These are phyloP conservation scores for Netelia melanura DNA, from an alignment of 2,888 invertebrate species.

Conservation along the genomic window DNA sequence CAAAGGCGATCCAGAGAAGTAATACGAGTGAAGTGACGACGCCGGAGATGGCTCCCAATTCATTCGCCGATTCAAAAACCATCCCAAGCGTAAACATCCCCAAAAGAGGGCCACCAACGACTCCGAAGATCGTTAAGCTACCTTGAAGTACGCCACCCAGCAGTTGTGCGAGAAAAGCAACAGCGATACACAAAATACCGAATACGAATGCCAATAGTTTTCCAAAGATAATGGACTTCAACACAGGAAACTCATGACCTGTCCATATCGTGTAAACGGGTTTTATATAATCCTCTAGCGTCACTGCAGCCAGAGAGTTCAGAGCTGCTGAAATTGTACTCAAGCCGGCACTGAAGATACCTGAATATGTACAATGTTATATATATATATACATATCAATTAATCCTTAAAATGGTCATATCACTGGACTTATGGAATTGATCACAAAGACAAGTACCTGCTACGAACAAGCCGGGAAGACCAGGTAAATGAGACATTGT, in stretches of 20 bases:
- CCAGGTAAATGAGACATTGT: conserved; percentile 91
- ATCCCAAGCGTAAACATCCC: conserved; percentile 95
- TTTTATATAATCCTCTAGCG: conserved; percentile 94
- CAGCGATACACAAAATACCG: conserved; percentile 91
- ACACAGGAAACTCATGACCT: conserved; percentile 73
- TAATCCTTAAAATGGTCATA: too few relatives aligned
- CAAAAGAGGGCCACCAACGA: conserved; percentile 94
- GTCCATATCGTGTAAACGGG: conserved; percentile 74
- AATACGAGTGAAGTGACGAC: conserved; percentile 88
- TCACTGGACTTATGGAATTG: too few relatives aligned
- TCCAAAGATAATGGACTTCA: conserved; percentile 73
- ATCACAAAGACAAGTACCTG: conserved; percentile 84
- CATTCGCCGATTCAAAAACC: conserved; percentile 90
- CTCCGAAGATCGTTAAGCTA: conserved; percentile 94
- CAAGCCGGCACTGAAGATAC: conserved; percentile 95
- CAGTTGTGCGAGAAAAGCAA: conserved; percentile 93
- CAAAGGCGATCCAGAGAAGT: conserved; percentile 94
- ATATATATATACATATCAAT: too few relatives aligned
- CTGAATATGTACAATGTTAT: conserved; percentile 72
- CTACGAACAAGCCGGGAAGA: conserved; percentile 94
- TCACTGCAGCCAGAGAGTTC: conserved; percentile 96
- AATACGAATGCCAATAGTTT: conserved; percentile 90
- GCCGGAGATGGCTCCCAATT: conserved; percentile 90
- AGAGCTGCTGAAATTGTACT: conserved; percentile 97
- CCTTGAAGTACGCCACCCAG: conserved; percentile 96